Conservation (phyloP, 1,140 invertebrate species). For the Teleopsis dalmanni region DNA sequence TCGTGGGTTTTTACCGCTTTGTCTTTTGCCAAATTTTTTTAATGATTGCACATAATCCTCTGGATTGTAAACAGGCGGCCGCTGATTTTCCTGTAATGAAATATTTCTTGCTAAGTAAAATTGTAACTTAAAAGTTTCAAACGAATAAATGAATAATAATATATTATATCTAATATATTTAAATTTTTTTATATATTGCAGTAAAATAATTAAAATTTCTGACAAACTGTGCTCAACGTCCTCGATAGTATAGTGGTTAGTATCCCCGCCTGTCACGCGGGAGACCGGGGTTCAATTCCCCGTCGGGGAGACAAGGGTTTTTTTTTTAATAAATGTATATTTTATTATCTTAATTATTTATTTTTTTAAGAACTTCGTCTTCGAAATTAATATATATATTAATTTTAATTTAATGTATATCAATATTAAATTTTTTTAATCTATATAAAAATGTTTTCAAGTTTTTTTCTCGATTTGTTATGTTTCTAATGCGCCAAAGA, state of each 20-base stretch:
- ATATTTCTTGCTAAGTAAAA: background rate
- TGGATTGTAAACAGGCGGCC: conserved; percentile 78
- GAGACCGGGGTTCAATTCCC: conserved; percentile 44
- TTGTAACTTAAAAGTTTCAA: background rate
- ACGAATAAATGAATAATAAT: background rate
- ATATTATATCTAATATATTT: background rate
- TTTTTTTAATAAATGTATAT: background rate
- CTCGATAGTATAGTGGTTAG: conserved; percentile 41
- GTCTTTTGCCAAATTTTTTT: conserved; percentile 65
- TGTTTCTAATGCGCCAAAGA: too few relatives aligned
- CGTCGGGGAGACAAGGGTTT: conserved; percentile 10
- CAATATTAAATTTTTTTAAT: too few relatives aligned
- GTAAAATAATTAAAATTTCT: background rate
- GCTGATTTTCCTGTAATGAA: conserved; percentile 61
- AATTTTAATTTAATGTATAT: too few relatives aligned
- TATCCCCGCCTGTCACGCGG: conserved; percentile 43
- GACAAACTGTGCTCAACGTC: background rate
- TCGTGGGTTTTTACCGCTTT: conserved; percentile 28
- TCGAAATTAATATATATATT: too few relatives aligned
- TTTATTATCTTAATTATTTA: background rate
- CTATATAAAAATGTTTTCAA: too few relatives aligned
- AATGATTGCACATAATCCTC: conserved; percentile 73
- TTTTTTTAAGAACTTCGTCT: too few relatives aligned
- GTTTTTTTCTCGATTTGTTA: too few relatives aligned
- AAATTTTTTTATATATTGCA: background rate